These are phyloP conservation scores for Acipenser oxyrinchus DNA, from an alignment of 2,797 vertebrate species.

Conservation along the genomic window DNA sequence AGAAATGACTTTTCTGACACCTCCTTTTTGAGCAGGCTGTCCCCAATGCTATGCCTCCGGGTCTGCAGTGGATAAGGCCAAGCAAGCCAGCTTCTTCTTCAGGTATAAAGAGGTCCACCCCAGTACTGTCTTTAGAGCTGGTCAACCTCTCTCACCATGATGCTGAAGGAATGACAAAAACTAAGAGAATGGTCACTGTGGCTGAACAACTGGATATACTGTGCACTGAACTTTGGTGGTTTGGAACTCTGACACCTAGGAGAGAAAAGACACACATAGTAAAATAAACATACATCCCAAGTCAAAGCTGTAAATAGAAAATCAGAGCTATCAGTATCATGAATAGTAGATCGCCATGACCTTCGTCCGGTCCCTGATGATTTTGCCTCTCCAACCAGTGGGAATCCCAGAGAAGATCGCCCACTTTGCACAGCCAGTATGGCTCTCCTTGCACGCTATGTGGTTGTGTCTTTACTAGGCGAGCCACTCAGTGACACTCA, in stretches of 20 bases:
- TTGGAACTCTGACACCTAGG: slow-evolving; percentile 74
- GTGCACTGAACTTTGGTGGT: slow-evolving; percentile 67
- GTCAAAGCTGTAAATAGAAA: too few relatives aligned
- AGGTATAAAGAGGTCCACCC: neutral
- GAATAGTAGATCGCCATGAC: neutral
- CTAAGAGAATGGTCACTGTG: slow-evolving; percentile 69
- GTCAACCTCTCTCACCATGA: slow-evolving; percentile 68
- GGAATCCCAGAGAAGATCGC: neutral
- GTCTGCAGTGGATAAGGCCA: neutral
- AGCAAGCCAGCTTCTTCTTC: neutral
- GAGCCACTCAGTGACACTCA: neutral
- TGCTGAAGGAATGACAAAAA: slow-evolving; percentile 74
- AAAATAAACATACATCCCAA: neutral
- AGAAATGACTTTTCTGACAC: neutral
- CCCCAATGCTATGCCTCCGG: neutral
- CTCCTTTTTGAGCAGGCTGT: neutral
- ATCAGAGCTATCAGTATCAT: too few relatives aligned
- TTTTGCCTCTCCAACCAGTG: too few relatives aligned
- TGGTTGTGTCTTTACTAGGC: too few relatives aligned
- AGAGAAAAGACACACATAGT: neutral
- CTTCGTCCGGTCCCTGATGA: too few relatives aligned
- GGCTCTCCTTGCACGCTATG: too few relatives aligned
- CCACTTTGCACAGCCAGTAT: too few relatives aligned
- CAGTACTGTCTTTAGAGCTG: slow-evolving; percentile 13
- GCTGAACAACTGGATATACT: slow-evolving; percentile 48